Percentiles rank a stretch among this genome's conserved stretches.
These are phyloP conservation scores for Cryptomyrus ogoouensis DNA, from an alignment of 2,113 vertebrate species.

Conservation along the genomic window DNA sequence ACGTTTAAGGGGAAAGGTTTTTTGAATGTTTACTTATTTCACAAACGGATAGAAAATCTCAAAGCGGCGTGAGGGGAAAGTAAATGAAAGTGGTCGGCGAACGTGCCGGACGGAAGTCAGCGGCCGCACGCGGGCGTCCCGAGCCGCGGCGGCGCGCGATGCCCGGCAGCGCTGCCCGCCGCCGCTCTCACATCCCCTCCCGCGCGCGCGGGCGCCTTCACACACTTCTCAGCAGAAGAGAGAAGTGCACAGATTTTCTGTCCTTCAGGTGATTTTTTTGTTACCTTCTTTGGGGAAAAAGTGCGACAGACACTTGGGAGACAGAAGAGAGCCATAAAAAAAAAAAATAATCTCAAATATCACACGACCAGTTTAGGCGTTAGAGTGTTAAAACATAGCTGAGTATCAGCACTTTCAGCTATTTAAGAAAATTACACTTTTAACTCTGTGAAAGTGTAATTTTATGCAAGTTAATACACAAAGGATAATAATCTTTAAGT, in stretches of 20 bases:
- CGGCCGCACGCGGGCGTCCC: not conserved
- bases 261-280: slow-evolving; percentile 9
- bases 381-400: slow-evolving; percentile 7
- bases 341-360: not conserved
- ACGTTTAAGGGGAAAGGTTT: not conserved
- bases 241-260: slow-evolving; percentile 17
- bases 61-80: not conserved
- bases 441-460: slow-evolving; percentile 3
- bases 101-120: not conserved
- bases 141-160: not conserved
- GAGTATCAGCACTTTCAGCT: not conserved
- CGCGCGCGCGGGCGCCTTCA: not conserved
- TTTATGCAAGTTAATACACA: slow-evolving; percentile 1
- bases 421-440: slow-evolving; percentile 2
- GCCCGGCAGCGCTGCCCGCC: not conserved
- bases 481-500: not conserved
- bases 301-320: not conserved
- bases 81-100: not conserved
- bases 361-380: not conserved
- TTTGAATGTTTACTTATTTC: not conserved
- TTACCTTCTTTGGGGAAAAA: not conserved
- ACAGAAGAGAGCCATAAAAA: not conserved
- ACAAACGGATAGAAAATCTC: not conserved
- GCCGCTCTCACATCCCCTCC: slow-evolving; percentile 12
- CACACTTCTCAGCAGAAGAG: slow-evolving; percentile 5